Evolutionary conservation across 2,113 vertebrate genomes (phyloP), one percentile per base, ranked within the genome.

Genomic region (Nansenia antarctica): DNA sequence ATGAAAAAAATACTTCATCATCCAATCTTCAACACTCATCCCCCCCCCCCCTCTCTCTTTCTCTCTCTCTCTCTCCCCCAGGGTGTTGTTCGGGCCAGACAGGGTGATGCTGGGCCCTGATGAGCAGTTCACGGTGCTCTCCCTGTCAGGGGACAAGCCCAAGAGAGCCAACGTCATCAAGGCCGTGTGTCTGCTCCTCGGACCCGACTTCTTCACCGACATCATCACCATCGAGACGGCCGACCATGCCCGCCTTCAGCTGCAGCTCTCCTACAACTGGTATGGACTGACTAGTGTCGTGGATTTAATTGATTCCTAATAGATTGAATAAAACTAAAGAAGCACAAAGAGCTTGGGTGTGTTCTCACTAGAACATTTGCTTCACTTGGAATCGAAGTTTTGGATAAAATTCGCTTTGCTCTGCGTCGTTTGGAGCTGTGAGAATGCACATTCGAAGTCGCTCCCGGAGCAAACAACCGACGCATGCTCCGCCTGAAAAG

Each of bases 201-300:
- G 95, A 0, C 95, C 96, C 0, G 95, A 98, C 88, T 98, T 98
- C 90, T 96, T 89, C 69, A 94, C 95, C 0, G 96, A 98, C 30
- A 84, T 96, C 76, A 94, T 97, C 91, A 94, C 91, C 82, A 95
- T 97, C 0, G 95, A 98, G 76, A 96, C 95, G 0, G 95, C 95
- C 0, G 95, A 96, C 82, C 96, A 98, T 0, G 96, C 95, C 69
- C 88, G 95, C 0, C 92, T 96, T 71, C 95, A 97, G 82, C 93
- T 96, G 57, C 95, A 96, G 82, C 93, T 96, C 0, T 92, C 94
- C 52, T 97, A 96, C 86, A 98, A 98, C 91, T 96, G 96, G 95
- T 96, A 71, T 15, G 26, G 18, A 24, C 20, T 27, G 30, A 30
- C 30, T 9, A 29, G 5, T 27, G 8, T 37, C 1, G 1, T n/a